Evolutionary conservation across 2,113 vertebrate species (phyloP).

Genomic region (Alosa alosa): DNA sequence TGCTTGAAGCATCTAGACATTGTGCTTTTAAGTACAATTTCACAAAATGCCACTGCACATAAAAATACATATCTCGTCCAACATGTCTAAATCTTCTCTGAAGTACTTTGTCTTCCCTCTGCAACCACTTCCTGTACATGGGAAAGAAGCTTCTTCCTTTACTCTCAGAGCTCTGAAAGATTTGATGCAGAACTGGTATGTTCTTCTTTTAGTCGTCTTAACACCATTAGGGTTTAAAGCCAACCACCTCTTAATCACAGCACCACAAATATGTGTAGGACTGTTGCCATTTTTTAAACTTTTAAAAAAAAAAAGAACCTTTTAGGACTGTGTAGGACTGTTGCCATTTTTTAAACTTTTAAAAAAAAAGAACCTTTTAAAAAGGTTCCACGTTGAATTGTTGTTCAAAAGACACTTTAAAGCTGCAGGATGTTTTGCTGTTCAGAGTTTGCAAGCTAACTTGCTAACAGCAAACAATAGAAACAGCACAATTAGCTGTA

Average conservation of each 20-base stretch:
- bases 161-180: not conserved
- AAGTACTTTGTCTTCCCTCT: not conserved
- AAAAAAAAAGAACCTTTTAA: too few relatives aligned
- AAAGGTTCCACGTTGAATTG: not conserved
- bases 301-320: too few relatives aligned
- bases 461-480: not conserved
- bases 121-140: not conserved
- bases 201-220: not conserved
- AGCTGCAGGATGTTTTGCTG: not conserved
- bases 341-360: not conserved
- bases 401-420: not conserved
- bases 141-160: not conserved
- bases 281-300: not conserved
- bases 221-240: not conserved
- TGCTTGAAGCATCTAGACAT: not conserved
- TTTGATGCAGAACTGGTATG: not conserved
- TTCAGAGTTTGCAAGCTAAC: not conserved
- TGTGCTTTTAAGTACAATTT: not conserved
- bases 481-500: not conserved
- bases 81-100: not conserved
- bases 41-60: not conserved
- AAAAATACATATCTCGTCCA: not conserved
- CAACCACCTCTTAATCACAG: not conserved
- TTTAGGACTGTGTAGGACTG: too few relatives aligned
- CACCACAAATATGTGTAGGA: not conserved